phyloP scores from a whole-genome alignment of 2,797 vertebrate genomes.

The Eupleurogrammus muticus region DNA sequence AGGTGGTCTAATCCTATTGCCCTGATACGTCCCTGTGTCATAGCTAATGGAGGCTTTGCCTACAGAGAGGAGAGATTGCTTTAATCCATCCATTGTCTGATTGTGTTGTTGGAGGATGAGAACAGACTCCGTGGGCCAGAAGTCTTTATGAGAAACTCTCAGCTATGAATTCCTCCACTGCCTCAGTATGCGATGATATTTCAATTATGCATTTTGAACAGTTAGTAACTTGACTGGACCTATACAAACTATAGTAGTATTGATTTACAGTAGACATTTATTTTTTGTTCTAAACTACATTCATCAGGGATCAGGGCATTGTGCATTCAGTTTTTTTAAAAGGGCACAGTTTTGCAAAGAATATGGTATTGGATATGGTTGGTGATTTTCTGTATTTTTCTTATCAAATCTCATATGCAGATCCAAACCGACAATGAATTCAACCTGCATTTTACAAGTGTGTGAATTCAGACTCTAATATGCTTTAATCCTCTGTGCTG shows the following conservation, averaged over 20 bases:
- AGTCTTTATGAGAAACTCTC: slow-evolving; percentile 36
- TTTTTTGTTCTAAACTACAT: not conserved
- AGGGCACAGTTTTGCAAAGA: too few relatives aligned
- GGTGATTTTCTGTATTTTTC: too few relatives aligned
- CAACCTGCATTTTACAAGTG: too few relatives aligned
- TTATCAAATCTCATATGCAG: too few relatives aligned
- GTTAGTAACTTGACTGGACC: slow-evolving; percentile 9
- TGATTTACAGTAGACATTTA: not conserved
- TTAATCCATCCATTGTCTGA: slow-evolving; percentile 79
- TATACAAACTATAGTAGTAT: not conserved
- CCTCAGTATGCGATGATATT: slow-evolving; percentile 25
- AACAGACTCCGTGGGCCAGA: slow-evolving; percentile 41
- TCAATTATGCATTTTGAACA: slow-evolving; percentile 36
- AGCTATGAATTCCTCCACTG: slow-evolving; percentile 33
- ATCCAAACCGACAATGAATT: too few relatives aligned
- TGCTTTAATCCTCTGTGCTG: too few relatives aligned
- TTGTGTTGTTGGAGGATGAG: slow-evolving; percentile 67
- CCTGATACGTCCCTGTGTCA: slow-evolving; percentile 67
- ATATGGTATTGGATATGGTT: too few relatives aligned
- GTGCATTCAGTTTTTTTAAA: too few relatives aligned
- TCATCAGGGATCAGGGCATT: not conserved
- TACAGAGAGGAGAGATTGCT: slow-evolving; percentile 64
- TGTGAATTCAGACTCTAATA: too few relatives aligned
- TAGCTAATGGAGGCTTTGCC: slow-evolving; percentile 72
- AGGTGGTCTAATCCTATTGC: slow-evolving; percentile 77